Percentiles rank a stretch among this genome's conserved stretches.
Conservation (phyloP, 2,113 vertebrate species). For the Hypomesus transpacificus region DNA sequence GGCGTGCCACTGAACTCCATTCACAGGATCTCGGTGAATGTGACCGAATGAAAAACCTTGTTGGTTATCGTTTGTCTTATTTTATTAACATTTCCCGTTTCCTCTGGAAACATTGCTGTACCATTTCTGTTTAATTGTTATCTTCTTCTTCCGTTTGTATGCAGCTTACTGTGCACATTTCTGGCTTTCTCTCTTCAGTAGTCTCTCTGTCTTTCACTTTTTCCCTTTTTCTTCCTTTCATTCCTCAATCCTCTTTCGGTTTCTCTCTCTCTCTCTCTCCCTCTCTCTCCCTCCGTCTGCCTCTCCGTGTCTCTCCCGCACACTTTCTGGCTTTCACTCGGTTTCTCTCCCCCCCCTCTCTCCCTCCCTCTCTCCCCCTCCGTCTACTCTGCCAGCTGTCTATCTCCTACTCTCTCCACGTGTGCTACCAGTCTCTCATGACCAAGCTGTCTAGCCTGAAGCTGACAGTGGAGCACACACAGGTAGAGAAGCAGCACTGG, state of each 20-base stretch:
- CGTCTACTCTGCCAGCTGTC: slow-evolving; percentile 60
- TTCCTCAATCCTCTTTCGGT: neutral
- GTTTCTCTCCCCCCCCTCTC: slow-evolving; percentile 10
- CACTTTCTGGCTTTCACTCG: neutral
- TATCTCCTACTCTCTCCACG: slow-evolving; percentile 67
- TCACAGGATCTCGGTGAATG: too few species aligned
- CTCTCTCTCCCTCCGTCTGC: too few species aligned
- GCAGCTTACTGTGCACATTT: neutral
- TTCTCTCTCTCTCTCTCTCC: slow-evolving; percentile 4
- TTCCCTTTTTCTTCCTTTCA: neutral
- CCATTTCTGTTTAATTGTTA: neutral
- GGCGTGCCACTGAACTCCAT: neutral
- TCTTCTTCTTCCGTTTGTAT: neutral
- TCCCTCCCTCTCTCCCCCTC: slow-evolving; percentile 31
- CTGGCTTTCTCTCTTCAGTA: neutral
- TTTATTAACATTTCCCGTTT: too few species aligned
- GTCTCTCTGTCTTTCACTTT: neutral
- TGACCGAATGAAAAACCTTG: too few species aligned
- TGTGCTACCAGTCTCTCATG: slow-evolving; percentile 70
- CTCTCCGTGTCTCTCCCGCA: slow-evolving; percentile 11
- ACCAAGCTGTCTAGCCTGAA: slow-evolving; percentile 70
- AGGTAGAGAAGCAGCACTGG: slow-evolving; percentile 74
- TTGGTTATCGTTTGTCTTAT: too few species aligned
- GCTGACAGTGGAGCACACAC: slow-evolving; percentile 72
- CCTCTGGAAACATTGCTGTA: too few species aligned